These are phyloP conservation scores for Sebastes itinus DNA, from an alignment of 2,797 vertebrate genomes.

Conservation along the genomic window DNA sequence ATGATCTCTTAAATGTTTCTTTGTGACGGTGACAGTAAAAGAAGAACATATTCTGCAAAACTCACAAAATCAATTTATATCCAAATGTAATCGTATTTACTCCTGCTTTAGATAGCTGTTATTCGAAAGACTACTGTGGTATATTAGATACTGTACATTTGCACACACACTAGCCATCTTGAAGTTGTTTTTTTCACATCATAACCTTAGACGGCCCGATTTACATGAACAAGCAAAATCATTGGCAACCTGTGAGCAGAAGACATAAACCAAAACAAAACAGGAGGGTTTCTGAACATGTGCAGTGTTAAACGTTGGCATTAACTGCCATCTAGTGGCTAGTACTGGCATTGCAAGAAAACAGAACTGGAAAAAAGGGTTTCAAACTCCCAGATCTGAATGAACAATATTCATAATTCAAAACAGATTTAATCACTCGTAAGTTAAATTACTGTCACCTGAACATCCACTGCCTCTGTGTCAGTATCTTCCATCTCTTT, in stretches of 20 bases:
- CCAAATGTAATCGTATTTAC: neutral
- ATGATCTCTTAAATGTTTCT: neutral
- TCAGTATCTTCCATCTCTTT: neutral
- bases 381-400: neutral
- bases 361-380: neutral
- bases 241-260: slow-evolving; percentile 1
- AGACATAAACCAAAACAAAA: slow-evolving; percentile 12
- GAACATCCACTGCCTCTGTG: neutral
- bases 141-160: neutral
- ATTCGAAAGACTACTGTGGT: neutral
- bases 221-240: slow-evolving; percentile 25
- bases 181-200: neutral
- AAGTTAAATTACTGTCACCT: neutral
- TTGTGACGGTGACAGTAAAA: neutral
- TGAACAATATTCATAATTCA: neutral
- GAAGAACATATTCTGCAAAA: neutral
- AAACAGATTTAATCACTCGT: neutral
- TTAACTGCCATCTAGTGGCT: slow-evolving; percentile 73
- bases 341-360: neutral
- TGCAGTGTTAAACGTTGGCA: slow-evolving; percentile 37
- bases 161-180: neutral
- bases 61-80: neutral
- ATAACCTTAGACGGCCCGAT: slow-evolving; percentile 4
- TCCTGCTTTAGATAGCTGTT: neutral
- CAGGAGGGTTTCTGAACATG: neutral